Evolutionary conservation across 1,140 invertebrate genomes (phyloP).

Genomic region (Homalodisca vitripennis): DNA sequence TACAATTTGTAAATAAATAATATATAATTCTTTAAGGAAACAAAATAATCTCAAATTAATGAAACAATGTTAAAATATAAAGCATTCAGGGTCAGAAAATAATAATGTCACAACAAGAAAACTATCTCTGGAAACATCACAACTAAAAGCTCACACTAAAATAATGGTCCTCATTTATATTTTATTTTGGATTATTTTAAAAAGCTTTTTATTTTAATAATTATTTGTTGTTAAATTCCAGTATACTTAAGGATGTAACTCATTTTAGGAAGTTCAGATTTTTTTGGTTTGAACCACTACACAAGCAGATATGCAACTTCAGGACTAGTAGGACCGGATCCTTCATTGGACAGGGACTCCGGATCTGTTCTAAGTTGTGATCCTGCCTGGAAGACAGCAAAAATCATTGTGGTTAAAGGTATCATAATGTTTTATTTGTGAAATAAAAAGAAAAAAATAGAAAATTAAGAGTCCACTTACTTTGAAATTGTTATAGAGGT

Average conservation of each 20-base stretch:
- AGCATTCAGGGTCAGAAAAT: too few species aligned
- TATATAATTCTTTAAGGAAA: too few species aligned
- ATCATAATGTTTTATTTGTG: too few species aligned
- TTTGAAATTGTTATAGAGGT: conserved; percentile 9
- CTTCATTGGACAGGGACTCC: conserved; percentile 54
- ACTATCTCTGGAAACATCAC: neutral
- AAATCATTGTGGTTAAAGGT: conserved; percentile 56
- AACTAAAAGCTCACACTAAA: neutral
- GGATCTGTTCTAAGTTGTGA: conserved; percentile 49
- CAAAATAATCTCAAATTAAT: too few species aligned
- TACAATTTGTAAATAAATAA: too few species aligned
- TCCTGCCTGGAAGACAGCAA: conserved; percentile 50
- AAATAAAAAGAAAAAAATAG: too few species aligned
- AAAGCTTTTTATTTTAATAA: neutral
- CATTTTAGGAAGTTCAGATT: conserved; percentile 55
- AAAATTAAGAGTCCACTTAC: too few species aligned
- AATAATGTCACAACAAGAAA: neutral
- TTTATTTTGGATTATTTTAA: neutral
- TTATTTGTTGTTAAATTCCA: neutral
- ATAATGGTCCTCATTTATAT: neutral
- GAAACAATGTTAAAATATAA: too few species aligned
- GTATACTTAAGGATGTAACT: neutral
- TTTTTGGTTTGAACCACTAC: conserved; percentile 62
- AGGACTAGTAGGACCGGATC: conserved; percentile 44
- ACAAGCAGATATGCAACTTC: conserved; percentile 46